Evolutionary conservation across 2,888 invertebrate genomes (phyloP).

Genomic region (Stenurella melanura): DNA sequence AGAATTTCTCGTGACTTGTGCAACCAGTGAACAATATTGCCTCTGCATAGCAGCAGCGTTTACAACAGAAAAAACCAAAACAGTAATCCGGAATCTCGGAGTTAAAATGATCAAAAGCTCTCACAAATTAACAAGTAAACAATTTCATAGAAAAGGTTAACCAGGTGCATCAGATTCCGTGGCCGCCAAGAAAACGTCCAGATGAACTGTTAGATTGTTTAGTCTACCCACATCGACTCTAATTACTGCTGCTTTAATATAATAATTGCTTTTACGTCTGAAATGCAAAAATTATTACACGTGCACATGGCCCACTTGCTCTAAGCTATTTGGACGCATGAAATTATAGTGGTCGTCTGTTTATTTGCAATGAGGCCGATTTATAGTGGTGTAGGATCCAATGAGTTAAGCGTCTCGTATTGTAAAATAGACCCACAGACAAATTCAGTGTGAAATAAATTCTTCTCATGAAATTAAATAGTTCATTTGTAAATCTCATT

Average conservation of each 20-base stretch:
- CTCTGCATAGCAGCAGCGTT: not conserved
- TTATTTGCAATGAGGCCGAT: conserved; percentile 47
- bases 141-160: conserved; percentile 60
- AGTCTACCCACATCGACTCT: conserved; percentile 66
- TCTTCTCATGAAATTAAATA: not conserved
- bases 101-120: conserved; percentile 35
- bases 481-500: too few relatives aligned
- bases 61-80: conserved; percentile 5
- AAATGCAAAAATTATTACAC: conserved; percentile 57
- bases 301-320: conserved; percentile 57
- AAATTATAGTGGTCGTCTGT: conserved; percentile 50
- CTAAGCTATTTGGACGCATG: conserved; percentile 52
- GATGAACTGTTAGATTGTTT: conserved; percentile 66
- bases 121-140: conserved; percentile 28
- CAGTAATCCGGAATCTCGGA: conserved; percentile 22
- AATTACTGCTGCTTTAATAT: conserved; percentile 62
- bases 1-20: not conserved
- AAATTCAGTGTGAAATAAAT: conserved; percentile 25
- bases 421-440: conserved; percentile 20
- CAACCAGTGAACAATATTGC: not conserved
- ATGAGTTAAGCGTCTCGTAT: conserved; percentile 19
- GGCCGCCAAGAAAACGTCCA: conserved; percentile 65
- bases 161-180: conserved; percentile 62
- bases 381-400: conserved; percentile 40
- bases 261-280: conserved; percentile 63